phyloP scores from a whole-genome alignment of 2,888 invertebrate species.

The Idaea biselata region DNA sequence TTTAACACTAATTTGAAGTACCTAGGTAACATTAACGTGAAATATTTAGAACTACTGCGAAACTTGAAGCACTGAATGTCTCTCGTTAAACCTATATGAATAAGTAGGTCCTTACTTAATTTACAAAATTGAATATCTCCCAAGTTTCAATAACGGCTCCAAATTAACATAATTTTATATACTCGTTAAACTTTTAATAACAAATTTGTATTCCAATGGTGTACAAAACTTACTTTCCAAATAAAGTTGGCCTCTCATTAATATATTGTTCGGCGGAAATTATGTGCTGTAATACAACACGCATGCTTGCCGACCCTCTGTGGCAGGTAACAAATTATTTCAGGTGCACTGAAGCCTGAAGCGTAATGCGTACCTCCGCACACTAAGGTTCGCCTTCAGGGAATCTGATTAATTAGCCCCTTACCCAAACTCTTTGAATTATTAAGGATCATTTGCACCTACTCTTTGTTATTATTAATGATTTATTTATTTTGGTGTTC shows the following conservation, averaged over 20 bases:
- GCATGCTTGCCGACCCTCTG: constrained; percentile 12
- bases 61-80: not conserved
- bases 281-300: constrained; percentile 15
- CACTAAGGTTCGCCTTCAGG: constrained; percentile 36
- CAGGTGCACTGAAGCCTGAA: constrained; percentile 48
- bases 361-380: constrained; percentile 18
- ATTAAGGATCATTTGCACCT: constrained; percentile 32
- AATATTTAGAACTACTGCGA: not conserved
- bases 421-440: constrained; percentile 59
- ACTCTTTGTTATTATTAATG: constrained; percentile 11
- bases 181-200: not conserved
- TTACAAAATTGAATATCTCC: not conserved
- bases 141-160: not conserved
- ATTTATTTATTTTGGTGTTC: constrained; percentile 3
- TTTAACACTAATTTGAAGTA: not conserved
- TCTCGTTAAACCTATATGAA: not conserved
- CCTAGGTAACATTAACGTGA: not conserved
- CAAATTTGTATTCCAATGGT: not conserved
- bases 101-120: not conserved
- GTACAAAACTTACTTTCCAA: not conserved
- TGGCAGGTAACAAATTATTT: constrained; percentile 29
- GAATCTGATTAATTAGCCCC: constrained; percentile 65
- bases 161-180: not conserved
- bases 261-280: constrained; percentile 4
- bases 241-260: not conserved